Conservation (phyloP, 1,140 invertebrate species). For the Mizuhopecten yessoensis region DNA sequence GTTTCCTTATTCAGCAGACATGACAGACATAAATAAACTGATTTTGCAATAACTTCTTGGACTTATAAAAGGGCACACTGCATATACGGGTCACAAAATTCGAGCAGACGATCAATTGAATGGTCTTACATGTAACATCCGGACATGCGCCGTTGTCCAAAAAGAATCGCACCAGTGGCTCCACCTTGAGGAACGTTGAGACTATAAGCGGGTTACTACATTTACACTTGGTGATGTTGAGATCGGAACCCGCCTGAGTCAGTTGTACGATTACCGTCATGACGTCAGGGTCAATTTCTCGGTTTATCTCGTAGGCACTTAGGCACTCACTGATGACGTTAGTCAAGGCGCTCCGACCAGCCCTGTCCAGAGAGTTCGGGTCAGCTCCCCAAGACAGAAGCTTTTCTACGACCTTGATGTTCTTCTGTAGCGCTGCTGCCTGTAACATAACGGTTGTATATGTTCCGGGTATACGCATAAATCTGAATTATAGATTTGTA, state of each 20-base stretch:
- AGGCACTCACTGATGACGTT: constrained; percentile 61
- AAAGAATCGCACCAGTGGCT: constrained; percentile 41
- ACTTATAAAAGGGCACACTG: background rate
- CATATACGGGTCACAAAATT: too few species aligned
- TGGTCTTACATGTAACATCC: constrained; percentile 11
- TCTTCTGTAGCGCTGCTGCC: constrained; percentile 61
- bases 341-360: constrained; percentile 63
- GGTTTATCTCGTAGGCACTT: background rate
- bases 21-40: too few species aligned
- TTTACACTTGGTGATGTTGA: constrained; percentile 4
- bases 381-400: constrained; percentile 62
- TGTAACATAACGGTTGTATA: constrained; percentile 46
- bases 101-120: background rate
- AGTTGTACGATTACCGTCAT: constrained; percentile 5
- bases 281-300: background rate
- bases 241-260: constrained; percentile 34
- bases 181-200: constrained; percentile 40
- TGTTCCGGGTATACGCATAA: too few species aligned
- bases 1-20: background rate
- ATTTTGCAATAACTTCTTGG: background rate
- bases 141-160: constrained; percentile 28
- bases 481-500: too few species aligned
- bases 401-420: constrained; percentile 60
- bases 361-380: constrained; percentile 61
- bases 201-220: constrained; percentile 43